Evolutionary conservation across 2,113 vertebrate species (phyloP), one percentile per base, ranked within the genome.

Genomic region (Cygnus buccinator): DNA sequence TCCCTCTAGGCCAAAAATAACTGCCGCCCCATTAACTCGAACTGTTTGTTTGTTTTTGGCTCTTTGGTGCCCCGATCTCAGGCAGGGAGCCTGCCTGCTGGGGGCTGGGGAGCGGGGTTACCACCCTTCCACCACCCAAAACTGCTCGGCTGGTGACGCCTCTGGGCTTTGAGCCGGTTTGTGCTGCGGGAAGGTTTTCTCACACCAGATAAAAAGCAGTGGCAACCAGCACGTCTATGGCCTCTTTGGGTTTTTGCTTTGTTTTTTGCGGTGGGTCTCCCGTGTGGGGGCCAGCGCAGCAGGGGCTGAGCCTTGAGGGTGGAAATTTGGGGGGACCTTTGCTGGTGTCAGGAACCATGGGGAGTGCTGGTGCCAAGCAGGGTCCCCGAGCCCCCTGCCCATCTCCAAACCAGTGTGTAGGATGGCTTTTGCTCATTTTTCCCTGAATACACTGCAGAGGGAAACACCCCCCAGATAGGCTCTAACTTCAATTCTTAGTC

Each of bases 1-100:
- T 96, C 95, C 89, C 95, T 82, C 71, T 41, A 67, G 94, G 92
- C 94, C 94, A 92, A 94, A 85, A 94, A 92, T 90, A 95, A 96
- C 96, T 94, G 90, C 91, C 10, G 70, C 75, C 89, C 94, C 95
- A 95, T 94, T 92, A 87, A 61, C 89, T 77, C 63, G 6, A 54
- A 26, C 68, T 95, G 91, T 94, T 94, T 96, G 92, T 96, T 96
- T 96, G 94, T 91, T 97, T 95, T 94, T 4, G 3, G 78, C 76
- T 84, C 67, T 6, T 84, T 90, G 85, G 43, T 82, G 89, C 81
- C 81, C 82, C 29, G 25, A 21, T 55, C 21, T 4, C 33, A 9
- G 76, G 70, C 50, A 23, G 81, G 67, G 76, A 46, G 59, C 29
- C 74, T 17, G 82, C n/a, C 68, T 9, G 81, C 76, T 62, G 54